Base-by-base conservation (phyloP, 1,140 invertebrate genomes). In the Nilaparvata lugens region DNA sequence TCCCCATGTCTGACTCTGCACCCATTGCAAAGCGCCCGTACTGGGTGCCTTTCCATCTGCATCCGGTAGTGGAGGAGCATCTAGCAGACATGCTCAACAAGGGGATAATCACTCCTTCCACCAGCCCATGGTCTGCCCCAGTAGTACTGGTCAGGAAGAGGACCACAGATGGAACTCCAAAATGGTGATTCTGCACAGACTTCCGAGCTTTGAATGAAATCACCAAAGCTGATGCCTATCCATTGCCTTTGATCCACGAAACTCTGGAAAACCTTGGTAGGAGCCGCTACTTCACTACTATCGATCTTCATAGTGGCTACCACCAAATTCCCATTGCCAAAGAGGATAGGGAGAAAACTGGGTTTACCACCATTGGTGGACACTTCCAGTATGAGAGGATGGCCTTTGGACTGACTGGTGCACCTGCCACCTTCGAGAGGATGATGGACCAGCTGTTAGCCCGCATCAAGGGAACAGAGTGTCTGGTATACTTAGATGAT, bases 161-260 rank as follows among this genome's bases (percentile, higher is more conserved):
- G 7, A 28, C 25, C 3, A 28, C 25, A 28, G 25, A 28, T 28
- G 25, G 25, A 3, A 28, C 3, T 7, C 3, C 25, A 3, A 28
- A 28, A 7, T 28, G 25, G 25, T 4, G 25, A 7, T 28, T 28
- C 7, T 28, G 25, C 7, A 65, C 75, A 9, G 75, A 74, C 64
- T 76, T 70, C 57, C 45, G 71, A 48, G 72, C 72, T 62, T 45
- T 76, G 42, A 77, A 77, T 65, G 67, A 73, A 45, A 66, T 67
- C 40, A 74, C 72, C 13, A 65, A 74, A 23, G 67, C 67, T 6
- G 78, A 82, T 65, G 67, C 62, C 40, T 83, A 75, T 66, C 80
- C 25, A 4, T 7, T 28, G 3, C 25, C 25, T 28, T 7, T 28
- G 7, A 28, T 28, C 7, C 25, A 28, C 81, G 76, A 80, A 16